phyloP scores from a whole-genome alignment of 2,113 vertebrate species.

The Macroglossus sobrinus region DNA sequence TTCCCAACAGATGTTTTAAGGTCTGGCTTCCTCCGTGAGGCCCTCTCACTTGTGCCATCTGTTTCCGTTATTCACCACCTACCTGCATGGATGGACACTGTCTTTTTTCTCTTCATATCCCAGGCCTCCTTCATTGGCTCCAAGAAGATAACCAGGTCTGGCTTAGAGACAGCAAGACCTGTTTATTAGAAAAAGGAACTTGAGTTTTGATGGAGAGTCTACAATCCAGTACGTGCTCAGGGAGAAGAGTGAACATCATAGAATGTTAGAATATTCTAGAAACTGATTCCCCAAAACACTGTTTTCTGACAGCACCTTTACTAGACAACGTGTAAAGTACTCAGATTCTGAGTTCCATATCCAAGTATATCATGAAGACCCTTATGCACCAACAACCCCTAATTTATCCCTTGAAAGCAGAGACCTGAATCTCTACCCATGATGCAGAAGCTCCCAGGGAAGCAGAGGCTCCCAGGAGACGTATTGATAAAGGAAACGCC shows the following conservation, averaged over 20 bases:
- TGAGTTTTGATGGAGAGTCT: neutral
- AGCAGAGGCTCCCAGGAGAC: neutral
- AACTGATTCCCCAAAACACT: neutral
- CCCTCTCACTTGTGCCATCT: neutral
- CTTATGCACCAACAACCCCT: neutral
- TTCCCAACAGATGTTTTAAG: neutral
- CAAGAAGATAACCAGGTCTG: neutral
- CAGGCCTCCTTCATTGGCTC: neutral
- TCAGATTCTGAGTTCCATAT: neutral
- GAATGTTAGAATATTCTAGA: neutral
- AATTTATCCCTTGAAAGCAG: neutral
- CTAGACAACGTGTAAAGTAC: neutral
- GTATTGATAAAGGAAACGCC: neutral
- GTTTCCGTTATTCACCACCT: neutral
- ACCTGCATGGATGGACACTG: neutral
- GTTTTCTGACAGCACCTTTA: neutral
- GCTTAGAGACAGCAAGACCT: neutral
- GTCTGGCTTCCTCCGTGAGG: neutral
- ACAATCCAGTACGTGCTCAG: neutral
- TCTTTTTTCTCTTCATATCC: neutral
- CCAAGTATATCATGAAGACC: neutral
- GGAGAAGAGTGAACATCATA: neutral
- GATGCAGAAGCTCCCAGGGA: neutral
- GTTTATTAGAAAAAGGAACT: neutral
- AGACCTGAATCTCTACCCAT: neutral